Base-by-base conservation (phyloP, 2,888 invertebrate species). In the Imbricaverruca yamaguchii region DNA sequence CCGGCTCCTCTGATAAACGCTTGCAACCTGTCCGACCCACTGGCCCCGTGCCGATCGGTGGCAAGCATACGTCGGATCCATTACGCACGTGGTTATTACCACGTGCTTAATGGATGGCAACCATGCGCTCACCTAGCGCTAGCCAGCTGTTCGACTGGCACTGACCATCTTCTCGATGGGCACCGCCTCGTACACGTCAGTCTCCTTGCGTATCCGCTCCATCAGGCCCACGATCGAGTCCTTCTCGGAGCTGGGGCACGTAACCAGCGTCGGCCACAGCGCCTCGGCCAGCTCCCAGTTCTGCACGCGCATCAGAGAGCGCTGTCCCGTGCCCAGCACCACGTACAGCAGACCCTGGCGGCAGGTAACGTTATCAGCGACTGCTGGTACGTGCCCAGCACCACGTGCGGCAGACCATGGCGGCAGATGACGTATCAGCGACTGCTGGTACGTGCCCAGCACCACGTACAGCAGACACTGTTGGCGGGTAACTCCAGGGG, bases 221-320 rank as follows among this genome's bases (percentile, higher is more conserved):
- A 90, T 84, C 21, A 89, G 86, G 53, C 86, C 85, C 80, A 93
- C 91, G 81, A 95, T 92, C 74, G 93, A 93, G 0, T 92, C 92
- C 86, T 96, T 96, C 86, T 97, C 96, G 6, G 94, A 94, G 80
- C 94, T 92, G 83, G 92, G 92, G 0, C 94, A 92, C 82, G 90
- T 89, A 0, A 95, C 89, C 39, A 97, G 86, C 2, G 93, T 91
- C 0, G 94, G 93, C 95, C 96, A 96, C 0, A 96, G 87, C 56
- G 90, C 88, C 67, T 89, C 87, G 25, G 93, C 88, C 8, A 92
- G 90, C 12, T 91, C 89, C 95, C 95, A 97, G 86, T 94, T 92
- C 83, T 92, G 91, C 85, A 92, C 91, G 15, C 92, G 90, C 2
- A 92, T 87, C 12, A 95, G 87, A 0, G 92, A 91, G 8, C 90